Conservation (phyloP, 2,797 vertebrate species). For the Molothrus ater region DNA sequence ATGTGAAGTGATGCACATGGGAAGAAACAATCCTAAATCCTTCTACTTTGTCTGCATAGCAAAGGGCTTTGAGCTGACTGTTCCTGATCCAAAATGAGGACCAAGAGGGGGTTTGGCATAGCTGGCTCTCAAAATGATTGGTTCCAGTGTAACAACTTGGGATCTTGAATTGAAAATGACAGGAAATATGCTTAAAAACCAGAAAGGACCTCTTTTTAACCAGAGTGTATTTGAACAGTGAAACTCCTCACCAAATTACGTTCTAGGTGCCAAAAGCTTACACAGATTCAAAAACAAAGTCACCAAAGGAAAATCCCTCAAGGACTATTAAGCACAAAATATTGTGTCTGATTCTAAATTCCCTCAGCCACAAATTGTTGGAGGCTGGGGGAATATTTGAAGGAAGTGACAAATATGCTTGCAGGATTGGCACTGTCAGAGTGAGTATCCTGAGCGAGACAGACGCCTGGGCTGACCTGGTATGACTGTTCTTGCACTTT, state of each 20-base stretch:
- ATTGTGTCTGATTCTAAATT: conserved; percentile 40
- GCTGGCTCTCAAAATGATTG: not conserved
- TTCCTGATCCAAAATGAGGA: not conserved
- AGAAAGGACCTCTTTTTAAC: conserved; percentile 2
- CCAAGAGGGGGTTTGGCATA: not conserved
- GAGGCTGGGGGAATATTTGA: not conserved
- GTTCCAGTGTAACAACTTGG: not conserved
- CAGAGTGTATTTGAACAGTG: not conserved
- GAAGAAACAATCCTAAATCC: not conserved
- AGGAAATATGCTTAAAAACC: not conserved
- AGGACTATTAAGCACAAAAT: conserved; percentile 20
- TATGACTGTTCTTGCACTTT: conserved; percentile 34
- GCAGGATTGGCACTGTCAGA: conserved; percentile 2
- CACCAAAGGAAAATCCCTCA: conserved; percentile 45
- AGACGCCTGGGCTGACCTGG: conserved; percentile 5
- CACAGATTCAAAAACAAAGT: conserved; percentile 14
- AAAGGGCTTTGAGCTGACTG: not conserved
- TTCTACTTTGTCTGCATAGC: not conserved
- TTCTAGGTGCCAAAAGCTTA: not conserved
- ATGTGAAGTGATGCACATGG: not conserved
- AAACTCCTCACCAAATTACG: not conserved
- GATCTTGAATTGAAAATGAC: not conserved
- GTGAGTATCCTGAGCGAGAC: not conserved
- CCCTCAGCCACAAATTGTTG: conserved; percentile 30
- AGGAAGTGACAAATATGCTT: conserved; percentile 33